Conservation (phyloP, 2,797 vertebrate species). For the Anas capensis region DNA sequence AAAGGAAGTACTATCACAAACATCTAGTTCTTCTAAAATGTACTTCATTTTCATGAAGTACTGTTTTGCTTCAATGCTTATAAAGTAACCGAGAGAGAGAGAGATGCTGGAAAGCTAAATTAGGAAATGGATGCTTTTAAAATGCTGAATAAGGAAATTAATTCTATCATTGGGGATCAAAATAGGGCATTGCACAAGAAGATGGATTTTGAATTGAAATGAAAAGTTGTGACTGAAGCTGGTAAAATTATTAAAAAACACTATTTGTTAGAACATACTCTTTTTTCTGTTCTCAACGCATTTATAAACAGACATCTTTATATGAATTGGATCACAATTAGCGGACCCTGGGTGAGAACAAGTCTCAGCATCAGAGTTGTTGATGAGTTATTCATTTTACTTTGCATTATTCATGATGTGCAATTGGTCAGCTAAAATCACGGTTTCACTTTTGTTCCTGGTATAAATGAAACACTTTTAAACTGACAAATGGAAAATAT, state of each 20-base stretch:
- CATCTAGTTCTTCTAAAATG: not conserved
- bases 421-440: conserved; percentile 66
- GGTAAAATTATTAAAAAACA: conserved; percentile 36
- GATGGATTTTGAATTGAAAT: conserved; percentile 35
- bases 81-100: not conserved
- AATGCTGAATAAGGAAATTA: conserved; percentile 36
- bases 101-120: not conserved
- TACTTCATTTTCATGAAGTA: conserved; percentile 25
- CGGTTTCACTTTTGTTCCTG: not conserved
- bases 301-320: not conserved
- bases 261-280: not conserved
- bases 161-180: conserved; percentile 33
- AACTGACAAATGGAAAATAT: not conserved
- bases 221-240: conserved; percentile 9
- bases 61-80: not conserved
- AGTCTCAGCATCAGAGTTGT: conserved; percentile 18
- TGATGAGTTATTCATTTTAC: conserved; percentile 57
- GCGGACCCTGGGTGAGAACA: conserved; percentile 30
- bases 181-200: conserved; percentile 1
- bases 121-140: conserved; percentile 34
- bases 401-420: conserved; percentile 60
- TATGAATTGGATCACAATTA: conserved; percentile 50
- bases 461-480: conserved; percentile 22
- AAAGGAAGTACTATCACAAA: conserved; percentile 19
- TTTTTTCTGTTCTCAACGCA: not conserved